Conservation (phyloP, 2,113 vertebrate species). For the Xiphias gladius region DNA sequence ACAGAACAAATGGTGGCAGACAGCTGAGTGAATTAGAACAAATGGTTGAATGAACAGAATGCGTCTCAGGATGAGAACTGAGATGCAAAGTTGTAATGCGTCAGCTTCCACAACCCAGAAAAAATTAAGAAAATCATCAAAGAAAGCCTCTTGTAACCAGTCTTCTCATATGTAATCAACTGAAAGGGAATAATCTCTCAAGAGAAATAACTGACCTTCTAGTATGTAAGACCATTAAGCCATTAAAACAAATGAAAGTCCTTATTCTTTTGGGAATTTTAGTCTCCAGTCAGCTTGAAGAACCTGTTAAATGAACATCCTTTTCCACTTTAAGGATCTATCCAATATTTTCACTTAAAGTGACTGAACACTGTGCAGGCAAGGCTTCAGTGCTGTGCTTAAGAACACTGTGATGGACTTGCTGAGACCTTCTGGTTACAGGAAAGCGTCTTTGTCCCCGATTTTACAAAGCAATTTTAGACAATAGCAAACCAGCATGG, state of each 20-base stretch:
- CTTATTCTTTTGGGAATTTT: slow-evolving; percentile 19
- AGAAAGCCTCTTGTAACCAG: not conserved
- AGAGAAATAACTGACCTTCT: slow-evolving; percentile 34
- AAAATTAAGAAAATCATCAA: not conserved
- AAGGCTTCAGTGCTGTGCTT: not conserved
- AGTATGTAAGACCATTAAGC: not conserved
- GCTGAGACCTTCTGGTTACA: slow-evolving; percentile 1
- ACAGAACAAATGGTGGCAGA: slow-evolving; percentile 11
- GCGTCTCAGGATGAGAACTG: not conserved
- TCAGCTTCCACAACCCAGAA: not conserved
- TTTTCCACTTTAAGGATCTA: slow-evolving; percentile 42
- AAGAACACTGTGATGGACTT: slow-evolving; percentile 1
- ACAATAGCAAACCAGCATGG: slow-evolving; percentile 12
- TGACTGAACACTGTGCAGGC: slow-evolving; percentile 8
- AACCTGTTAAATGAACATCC: slow-evolving; percentile 40
- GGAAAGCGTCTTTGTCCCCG: not conserved
- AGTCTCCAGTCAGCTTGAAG: slow-evolving; percentile 12
- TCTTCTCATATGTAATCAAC: slow-evolving; percentile 15
- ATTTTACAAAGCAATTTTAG: slow-evolving; percentile 32
- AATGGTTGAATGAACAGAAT: slow-evolving; percentile 12
- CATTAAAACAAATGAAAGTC: slow-evolving; percentile 16
- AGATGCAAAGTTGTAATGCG: not conserved
- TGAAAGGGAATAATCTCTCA: slow-evolving; percentile 4
- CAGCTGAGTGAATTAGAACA: slow-evolving; percentile 24
- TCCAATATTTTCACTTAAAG: not conserved